Evolutionary conservation across 2,888 invertebrate species (phyloP).

Genomic region (Serripes groenlandicus): DNA sequence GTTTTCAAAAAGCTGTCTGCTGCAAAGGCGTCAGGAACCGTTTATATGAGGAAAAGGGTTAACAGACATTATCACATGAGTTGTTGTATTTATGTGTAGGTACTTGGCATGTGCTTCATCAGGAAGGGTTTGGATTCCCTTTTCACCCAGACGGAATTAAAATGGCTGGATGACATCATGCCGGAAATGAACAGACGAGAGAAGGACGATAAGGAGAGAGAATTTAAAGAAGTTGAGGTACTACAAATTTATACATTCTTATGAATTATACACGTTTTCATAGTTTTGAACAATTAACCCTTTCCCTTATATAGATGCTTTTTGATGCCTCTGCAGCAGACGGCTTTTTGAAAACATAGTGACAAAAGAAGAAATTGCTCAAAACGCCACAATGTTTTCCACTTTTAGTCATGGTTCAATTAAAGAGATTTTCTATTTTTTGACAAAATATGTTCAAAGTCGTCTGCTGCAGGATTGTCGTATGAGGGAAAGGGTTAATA

Average conservation of each 20-base stretch:
- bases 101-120: conserved; percentile 84
- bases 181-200: conserved; percentile 83
- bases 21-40: background rate
- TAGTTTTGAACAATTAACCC: too few species aligned
- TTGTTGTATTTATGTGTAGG: conserved; percentile 65
- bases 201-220: conserved; percentile 77
- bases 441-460: too few species aligned
- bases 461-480: too few species aligned
- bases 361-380: too few species aligned
- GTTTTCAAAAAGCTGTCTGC: background rate
- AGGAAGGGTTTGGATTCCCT: conserved; percentile 83
- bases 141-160: conserved; percentile 64
- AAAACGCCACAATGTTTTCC: too few species aligned
- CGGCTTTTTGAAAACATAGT: too few species aligned
- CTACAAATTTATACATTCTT: too few species aligned
- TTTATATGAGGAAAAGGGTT: background rate
- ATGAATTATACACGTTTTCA: background rate
- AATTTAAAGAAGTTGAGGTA: conserved; percentile 65
- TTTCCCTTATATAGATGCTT: too few species aligned
- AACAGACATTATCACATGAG: background rate
- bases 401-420: too few species aligned
- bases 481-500: too few species aligned
- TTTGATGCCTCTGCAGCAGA: too few species aligned
- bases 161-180: conserved; percentile 86
- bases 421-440: too few species aligned